A percentile compares a stretch with the other conserved stretches of the same genome.
These are phyloP conservation scores for Cryptophagus acutangulus DNA, from an alignment of 2,888 invertebrate species.

Conservation along the genomic window DNA sequence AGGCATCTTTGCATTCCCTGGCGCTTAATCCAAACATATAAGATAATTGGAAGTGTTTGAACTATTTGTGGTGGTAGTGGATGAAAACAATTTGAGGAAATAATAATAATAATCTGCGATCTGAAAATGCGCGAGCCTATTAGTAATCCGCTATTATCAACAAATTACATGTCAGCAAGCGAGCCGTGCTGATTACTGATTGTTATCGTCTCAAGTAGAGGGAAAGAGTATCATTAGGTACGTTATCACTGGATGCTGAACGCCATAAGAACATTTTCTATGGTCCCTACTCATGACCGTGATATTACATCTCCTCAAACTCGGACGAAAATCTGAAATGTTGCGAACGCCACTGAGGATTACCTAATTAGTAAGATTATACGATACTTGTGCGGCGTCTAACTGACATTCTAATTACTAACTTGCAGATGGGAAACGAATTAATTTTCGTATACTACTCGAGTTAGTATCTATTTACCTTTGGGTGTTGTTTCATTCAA, in stretches of 20 bases:
- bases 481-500: background rate
- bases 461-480: background rate
- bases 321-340: constrained; percentile 3
- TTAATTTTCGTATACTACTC: constrained; percentile 7
- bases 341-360: constrained; percentile 5
- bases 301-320: constrained; percentile 2
- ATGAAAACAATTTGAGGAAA: no score
- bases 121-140: constrained; percentile 17
- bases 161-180: constrained; percentile 36
- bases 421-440: constrained; percentile 8
- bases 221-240: constrained; percentile 33
- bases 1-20: no score
- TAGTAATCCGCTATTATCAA: constrained; percentile 35
- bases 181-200: constrained; percentile 34
- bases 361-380: constrained; percentile 6
- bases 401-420: constrained; percentile 7
- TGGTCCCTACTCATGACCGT: background rate
- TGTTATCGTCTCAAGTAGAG: constrained; percentile 30
- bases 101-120: constrained; percentile 1
- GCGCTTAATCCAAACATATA: no score
- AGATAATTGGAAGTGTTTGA: no score
- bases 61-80: no score
- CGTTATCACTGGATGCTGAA: constrained; percentile 12
- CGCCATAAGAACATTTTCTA: constrained; percentile 2
- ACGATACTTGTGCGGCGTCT: background rate